Evolutionary conservation across 2,113 vertebrate species (phyloP).

Genomic region (Oryzias celebensis): DNA sequence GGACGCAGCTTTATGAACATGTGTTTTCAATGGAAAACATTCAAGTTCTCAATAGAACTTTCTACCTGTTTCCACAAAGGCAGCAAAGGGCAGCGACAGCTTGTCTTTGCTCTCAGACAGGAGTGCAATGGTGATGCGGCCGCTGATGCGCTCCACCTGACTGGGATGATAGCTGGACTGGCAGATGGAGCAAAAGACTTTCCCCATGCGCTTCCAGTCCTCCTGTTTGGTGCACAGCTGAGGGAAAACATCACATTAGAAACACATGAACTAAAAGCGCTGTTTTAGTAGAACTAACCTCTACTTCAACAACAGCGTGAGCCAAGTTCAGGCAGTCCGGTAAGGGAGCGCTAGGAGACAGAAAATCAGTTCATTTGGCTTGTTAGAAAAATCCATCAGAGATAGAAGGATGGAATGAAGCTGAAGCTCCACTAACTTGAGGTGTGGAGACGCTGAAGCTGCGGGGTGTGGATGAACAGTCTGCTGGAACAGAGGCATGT

Average conservation of each 20-base stretch:
- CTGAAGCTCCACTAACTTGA: conserved; percentile 72
- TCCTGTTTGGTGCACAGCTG: conserved; percentile 85
- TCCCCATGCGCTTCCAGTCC: conserved; percentile 85
- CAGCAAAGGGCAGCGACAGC: conserved; percentile 82
- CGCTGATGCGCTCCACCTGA: conserved; percentile 82
- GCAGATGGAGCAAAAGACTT: conserved; percentile 78
- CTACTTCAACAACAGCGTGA: conserved; percentile 60
- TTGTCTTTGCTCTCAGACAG: conserved; percentile 77
- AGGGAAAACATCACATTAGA: not conserved
- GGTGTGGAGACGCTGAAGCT: conserved; percentile 68
- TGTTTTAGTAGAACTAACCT: conserved; percentile 52
- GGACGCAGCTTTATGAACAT: too few relatives aligned
- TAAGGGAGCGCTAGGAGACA: not conserved
- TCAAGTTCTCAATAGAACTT: too few relatives aligned
- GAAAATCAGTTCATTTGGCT: not conserved
- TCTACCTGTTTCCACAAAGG: conserved; percentile 86
- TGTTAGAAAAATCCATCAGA: too few relatives aligned
- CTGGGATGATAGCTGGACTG: conserved; percentile 68
- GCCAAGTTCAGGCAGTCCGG: conserved; percentile 51
- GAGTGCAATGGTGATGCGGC: conserved; percentile 78
- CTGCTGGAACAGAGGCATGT: conserved; percentile 77
- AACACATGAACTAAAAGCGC: not conserved
- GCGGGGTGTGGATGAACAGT: conserved; percentile 69
- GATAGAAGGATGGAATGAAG: not conserved
- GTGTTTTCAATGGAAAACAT: too few relatives aligned